A percentile compares a stretch with the other conserved stretches of the same genome.
phyloP scores from a whole-genome alignment of 2,888 invertebrate species.

The Heliconius ethilla region DNA sequence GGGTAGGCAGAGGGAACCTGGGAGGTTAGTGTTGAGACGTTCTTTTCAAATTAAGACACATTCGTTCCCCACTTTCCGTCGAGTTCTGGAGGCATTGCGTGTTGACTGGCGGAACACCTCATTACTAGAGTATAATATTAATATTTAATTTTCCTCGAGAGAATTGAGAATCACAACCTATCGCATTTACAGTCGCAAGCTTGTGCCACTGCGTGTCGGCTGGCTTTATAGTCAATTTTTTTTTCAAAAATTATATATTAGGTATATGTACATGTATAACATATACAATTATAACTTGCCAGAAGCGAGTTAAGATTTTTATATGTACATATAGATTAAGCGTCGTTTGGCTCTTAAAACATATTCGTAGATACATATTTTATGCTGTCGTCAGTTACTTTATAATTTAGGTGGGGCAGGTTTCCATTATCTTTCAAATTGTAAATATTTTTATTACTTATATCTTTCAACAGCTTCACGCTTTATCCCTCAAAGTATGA shows the following conservation, averaged over 20 bases:
- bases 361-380: slow-evolving; percentile 38
- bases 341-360: slow-evolving; percentile 25
- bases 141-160: background rate
- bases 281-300: too few species aligned
- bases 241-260: background rate
- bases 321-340: background rate
- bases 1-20: too few species aligned
- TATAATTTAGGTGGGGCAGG: slow-evolving; percentile 36
- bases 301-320: background rate
- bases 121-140: too few species aligned
- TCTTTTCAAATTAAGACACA: too few species aligned
- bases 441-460: background rate
- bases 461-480: background rate
- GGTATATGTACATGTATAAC: background rate
- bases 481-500: background rate
- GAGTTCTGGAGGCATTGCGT: background rate
- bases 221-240: background rate
- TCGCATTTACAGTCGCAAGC: too few species aligned
- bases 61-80: background rate
- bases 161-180: background rate
- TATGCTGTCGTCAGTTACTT: slow-evolving; percentile 35
- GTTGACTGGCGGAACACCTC: background rate
- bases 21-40: too few species aligned
- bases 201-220: too few species aligned
- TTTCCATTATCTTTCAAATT: slow-evolving; percentile 14